phyloP scores from a whole-genome alignment of 2,113 vertebrate genomes.

The Macquaria australasica region DNA sequence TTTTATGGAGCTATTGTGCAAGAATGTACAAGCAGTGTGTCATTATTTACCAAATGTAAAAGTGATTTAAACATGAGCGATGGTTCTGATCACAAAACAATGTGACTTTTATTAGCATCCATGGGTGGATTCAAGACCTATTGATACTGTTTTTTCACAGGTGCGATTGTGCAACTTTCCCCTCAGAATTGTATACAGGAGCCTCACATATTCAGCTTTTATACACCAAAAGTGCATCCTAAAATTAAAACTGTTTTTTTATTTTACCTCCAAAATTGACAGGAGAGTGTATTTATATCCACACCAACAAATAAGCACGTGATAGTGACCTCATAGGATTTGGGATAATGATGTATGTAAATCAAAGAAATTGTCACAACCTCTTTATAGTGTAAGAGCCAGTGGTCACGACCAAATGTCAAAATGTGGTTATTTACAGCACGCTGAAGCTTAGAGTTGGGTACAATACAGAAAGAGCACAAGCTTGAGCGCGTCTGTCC shows the following conservation, averaged over 20 bases:
- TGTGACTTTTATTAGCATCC: background rate
- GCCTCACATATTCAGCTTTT: background rate
- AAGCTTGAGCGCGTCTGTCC: conserved; percentile 14
- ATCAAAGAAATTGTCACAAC: background rate
- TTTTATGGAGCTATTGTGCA: background rate
- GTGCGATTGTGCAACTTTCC: background rate
- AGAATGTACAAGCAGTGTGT: background rate
- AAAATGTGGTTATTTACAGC: conserved; percentile 13
- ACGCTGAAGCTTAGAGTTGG: background rate
- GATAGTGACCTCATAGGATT: background rate
- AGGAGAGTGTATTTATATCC: background rate
- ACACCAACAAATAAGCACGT: background rate
- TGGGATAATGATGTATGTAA: background rate
- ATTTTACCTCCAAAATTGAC: background rate
- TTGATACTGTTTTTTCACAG: background rate
- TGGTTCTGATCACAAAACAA: background rate
- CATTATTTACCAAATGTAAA: background rate
- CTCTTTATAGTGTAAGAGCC: background rate
- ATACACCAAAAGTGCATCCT: background rate
- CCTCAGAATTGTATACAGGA: background rate
- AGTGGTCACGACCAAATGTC: background rate
- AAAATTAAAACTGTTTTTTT: background rate
- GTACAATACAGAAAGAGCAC: background rate
- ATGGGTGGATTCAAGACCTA: background rate
- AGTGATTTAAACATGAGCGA: background rate